These are phyloP conservation scores for Geothlypis trichas DNA, from an alignment of 2,113 vertebrate species.

Conservation along the genomic window DNA sequence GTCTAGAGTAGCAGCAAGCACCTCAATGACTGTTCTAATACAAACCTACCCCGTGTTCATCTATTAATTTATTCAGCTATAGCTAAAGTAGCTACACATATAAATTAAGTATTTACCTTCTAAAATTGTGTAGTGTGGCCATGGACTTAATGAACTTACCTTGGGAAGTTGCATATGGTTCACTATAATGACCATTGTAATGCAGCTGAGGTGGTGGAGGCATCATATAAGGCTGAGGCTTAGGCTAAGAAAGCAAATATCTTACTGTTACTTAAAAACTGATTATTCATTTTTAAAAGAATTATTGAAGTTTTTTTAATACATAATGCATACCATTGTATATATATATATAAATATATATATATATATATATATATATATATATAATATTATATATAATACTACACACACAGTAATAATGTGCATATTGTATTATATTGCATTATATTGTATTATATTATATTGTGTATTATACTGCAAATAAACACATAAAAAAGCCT, in stretches of 20 bases:
- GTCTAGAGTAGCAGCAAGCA: not conserved
- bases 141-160: constrained; percentile 71
- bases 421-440: no score
- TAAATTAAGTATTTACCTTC: not conserved
- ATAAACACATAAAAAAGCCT: not conserved
- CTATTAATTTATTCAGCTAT: not conserved
- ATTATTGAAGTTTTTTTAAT: not conserved
- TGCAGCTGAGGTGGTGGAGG: constrained; percentile 88
- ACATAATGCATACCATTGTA: not conserved
- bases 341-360: no score
- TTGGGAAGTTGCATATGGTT: constrained; percentile 93
- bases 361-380: not conserved
- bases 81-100: not conserved
- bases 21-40: not conserved
- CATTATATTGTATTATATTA: no score
- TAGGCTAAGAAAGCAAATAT: constrained; percentile 78
- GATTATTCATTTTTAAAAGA: not conserved
- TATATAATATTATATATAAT: not conserved
- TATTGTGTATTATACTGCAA: not conserved
- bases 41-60: not conserved
- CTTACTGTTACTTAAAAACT: constrained; percentile 22
- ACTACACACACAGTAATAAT: not conserved
- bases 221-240: constrained; percentile 92
- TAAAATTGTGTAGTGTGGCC: not conserved
- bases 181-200: constrained; percentile 93